A percentile compares a stretch with the other conserved stretches of the same genome.
Conservation (phyloP, 1,140 invertebrate species). For the Argopecten irradians region DNA sequence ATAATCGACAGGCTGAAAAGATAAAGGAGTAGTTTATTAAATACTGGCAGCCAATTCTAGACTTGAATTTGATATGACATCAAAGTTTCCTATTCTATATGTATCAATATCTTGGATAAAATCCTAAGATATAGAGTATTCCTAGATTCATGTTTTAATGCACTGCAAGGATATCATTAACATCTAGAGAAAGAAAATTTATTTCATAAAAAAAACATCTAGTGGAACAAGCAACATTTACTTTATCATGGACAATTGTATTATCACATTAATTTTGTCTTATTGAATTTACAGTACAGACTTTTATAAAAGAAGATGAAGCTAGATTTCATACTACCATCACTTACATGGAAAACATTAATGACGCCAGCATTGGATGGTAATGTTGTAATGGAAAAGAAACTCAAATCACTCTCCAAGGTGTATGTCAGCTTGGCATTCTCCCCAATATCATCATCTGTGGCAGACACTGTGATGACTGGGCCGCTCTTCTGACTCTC, state of each 20-base stretch:
- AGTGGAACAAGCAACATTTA: too few relatives aligned
- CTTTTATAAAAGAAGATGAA: too few relatives aligned
- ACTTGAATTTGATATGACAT: neutral
- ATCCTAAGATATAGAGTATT: too few relatives aligned
- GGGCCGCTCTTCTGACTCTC: constrained; percentile 63
- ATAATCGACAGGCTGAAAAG: constrained; percentile 64
- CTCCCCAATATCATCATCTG: constrained; percentile 66
- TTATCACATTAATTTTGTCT: too few relatives aligned
- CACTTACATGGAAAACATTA: constrained; percentile 60
- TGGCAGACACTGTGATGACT: constrained; percentile 64
- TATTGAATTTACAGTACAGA: too few relatives aligned
- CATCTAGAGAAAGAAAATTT: too few relatives aligned
- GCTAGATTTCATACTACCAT: neutral
- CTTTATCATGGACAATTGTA: too few relatives aligned
- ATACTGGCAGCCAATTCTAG: neutral
- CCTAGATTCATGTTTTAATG: too few relatives aligned
- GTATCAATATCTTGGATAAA: neutral
- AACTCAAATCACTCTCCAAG: constrained; percentile 55
- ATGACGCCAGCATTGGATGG: constrained; percentile 66
- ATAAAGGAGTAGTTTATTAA: neutral
- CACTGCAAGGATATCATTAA: too few relatives aligned
- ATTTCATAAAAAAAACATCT: too few relatives aligned
- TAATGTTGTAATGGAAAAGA: constrained; percentile 62
- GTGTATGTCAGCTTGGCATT: constrained; percentile 67
- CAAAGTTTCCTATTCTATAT: neutral